Conservation (phyloP, 2,797 vertebrate species). For the Neoniphon sammara region DNA sequence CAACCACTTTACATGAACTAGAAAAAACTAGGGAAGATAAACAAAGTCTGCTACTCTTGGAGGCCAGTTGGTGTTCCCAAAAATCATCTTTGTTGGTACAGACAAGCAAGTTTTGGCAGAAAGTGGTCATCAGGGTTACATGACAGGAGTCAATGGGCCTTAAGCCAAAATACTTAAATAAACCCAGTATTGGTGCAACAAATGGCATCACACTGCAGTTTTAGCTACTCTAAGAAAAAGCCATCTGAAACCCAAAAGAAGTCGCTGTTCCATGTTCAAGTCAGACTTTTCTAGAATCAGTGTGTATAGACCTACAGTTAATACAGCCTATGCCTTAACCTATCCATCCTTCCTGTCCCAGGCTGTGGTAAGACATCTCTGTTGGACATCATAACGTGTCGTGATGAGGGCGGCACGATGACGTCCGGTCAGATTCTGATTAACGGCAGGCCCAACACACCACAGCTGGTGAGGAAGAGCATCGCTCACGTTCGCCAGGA, state of each 20-base stretch:
- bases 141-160: too few species aligned
- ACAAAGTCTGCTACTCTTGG: too few species aligned
- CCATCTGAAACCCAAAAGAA: too few species aligned
- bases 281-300: neutral
- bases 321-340: too few species aligned
- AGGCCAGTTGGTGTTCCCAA: neutral
- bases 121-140: too few species aligned
- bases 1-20: too few species aligned
- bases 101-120: neutral
- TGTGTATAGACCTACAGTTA: neutral
- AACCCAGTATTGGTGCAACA: too few species aligned
- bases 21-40: neutral
- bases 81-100: neutral
- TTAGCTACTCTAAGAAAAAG: too few species aligned
- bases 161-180: too few species aligned
- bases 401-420: constrained; percentile 87
- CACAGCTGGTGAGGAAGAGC: constrained; percentile 89
- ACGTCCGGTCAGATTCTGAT: constrained; percentile 88
- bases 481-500: constrained; percentile 93
- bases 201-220: too few species aligned
- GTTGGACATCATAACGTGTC: constrained; percentile 93
- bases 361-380: constrained; percentile 92
- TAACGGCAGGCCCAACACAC: constrained; percentile 87
- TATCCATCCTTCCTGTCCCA: constrained; percentile 55
- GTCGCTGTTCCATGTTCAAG: too few species aligned